Evolutionary conservation across 92 coral and sea anemone species (phyloP).

Genomic region (Montipora capitata): DNA sequence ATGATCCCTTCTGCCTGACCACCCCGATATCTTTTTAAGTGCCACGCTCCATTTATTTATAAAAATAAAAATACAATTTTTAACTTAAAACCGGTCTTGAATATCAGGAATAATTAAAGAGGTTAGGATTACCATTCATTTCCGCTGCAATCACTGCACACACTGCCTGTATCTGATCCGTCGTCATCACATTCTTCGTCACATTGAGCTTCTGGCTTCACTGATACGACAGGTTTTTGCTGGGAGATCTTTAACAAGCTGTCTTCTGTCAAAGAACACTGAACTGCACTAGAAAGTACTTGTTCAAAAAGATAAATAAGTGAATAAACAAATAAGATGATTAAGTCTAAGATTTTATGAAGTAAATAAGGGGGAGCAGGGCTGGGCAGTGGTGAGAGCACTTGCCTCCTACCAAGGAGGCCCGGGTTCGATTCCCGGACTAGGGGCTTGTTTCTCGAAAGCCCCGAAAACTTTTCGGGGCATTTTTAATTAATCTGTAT

Average conservation of each 20-base stretch:
- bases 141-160: conserved; percentile 12
- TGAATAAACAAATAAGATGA: background rate
- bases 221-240: conserved; percentile 15
- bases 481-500: background rate
- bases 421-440: conserved; percentile 22
- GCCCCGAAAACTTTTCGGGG: background rate
- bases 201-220: conserved; percentile 5
- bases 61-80: background rate
- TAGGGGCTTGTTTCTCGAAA: background rate
- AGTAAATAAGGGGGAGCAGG: background rate
- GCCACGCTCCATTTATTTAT: background rate
- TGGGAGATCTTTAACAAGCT: conserved; percentile 10
- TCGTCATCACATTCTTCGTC: conserved; percentile 8
- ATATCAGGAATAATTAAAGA: conserved; percentile 2
- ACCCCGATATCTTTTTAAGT: background rate
- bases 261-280: conserved; percentile 34
- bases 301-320: background rate
- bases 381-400: conserved; percentile 4
- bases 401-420: background rate
- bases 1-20: too few species aligned
- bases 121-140: conserved; percentile 1
- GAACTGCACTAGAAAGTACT: conserved; percentile 57
- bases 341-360: background rate
- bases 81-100: background rate
- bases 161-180: conserved; percentile 12